A percentile compares a stretch with the other conserved stretches of the same genome.
Evolutionary conservation across 2,888 invertebrate species (phyloP).

Genomic region (Coenonympha glycerion): DNA sequence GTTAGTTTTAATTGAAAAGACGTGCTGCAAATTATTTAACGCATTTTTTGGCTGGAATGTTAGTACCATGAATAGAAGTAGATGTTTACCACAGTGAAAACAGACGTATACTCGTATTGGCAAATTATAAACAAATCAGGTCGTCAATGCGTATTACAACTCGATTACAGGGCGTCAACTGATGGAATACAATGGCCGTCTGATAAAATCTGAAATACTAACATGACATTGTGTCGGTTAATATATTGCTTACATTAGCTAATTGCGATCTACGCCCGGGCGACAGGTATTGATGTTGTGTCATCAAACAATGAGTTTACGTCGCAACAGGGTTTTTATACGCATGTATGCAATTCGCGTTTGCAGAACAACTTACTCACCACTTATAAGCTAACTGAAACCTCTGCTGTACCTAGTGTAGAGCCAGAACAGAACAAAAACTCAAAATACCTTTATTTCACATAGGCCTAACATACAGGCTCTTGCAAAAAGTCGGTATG

Average conservation of each 20-base stretch:
- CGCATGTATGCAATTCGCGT: not conserved
- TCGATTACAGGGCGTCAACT: constrained; percentile 22
- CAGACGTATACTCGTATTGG: not conserved
- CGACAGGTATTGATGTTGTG: constrained; percentile 14
- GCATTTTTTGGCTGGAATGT: not conserved
- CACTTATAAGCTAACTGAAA: no score
- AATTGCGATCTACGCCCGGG: constrained; percentile 12
- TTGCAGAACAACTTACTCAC: no score
- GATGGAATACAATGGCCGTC: constrained; percentile 23
- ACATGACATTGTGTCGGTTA: constrained; percentile 21
- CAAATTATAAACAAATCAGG: constrained; percentile 13
- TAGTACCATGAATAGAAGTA: not conserved
- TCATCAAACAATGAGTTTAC: constrained; percentile 7
- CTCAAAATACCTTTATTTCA: no score
- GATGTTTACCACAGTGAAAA: not conserved
- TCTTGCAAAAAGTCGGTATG: no score
- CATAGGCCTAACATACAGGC: no score
- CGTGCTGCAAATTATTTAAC: no score
- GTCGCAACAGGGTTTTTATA: not conserved
- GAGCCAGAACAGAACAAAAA: no score
- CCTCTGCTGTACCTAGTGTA: no score
- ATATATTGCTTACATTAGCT: constrained; percentile 22
- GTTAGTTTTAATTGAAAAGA: no score
- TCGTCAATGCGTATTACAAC: constrained; percentile 13
- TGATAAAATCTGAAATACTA: constrained; percentile 23